phyloP scores from a whole-genome alignment of 1,140 invertebrate genomes.

The Amphibalanus amphitrite region DNA sequence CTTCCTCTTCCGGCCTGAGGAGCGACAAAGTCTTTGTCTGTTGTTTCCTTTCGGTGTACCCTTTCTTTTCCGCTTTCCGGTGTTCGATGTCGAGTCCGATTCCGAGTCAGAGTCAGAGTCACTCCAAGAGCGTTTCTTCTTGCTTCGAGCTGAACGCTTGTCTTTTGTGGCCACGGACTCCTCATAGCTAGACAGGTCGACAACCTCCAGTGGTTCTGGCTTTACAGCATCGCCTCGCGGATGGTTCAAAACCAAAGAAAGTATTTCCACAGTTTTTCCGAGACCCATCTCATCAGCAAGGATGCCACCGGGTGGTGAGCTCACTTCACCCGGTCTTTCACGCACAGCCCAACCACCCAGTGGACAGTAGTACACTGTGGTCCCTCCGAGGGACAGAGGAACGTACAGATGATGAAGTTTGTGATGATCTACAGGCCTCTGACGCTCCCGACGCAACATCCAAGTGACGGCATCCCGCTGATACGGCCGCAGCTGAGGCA shows the following conservation, averaged over 20 bases:
- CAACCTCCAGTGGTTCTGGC: too few species aligned
- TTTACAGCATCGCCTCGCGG: constrained; percentile 22
- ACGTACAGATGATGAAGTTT: constrained; percentile 25
- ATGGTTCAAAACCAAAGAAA: constrained; percentile 46
- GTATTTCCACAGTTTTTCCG: constrained; percentile 61
- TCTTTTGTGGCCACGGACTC: too few species aligned
- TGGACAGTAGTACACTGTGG: constrained; percentile 35
- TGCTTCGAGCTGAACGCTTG: too few species aligned
- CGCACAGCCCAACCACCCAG: constrained; percentile 28
- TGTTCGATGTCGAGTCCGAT: too few species aligned
- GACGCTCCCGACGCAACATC: constrained; percentile 43
- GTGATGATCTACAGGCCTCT: constrained; percentile 14
- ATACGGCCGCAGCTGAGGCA: constrained; percentile 40
- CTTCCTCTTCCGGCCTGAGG: too few species aligned
- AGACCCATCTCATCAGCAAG: constrained; percentile 71
- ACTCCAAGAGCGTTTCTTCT: too few species aligned
- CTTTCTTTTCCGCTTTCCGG: too few species aligned
- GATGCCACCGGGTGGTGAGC: constrained; percentile 45
- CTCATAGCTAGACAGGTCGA: too few species aligned
- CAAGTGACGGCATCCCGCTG: constrained; percentile 45
- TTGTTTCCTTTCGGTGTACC: too few species aligned
- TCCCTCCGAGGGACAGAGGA: constrained; percentile 24
- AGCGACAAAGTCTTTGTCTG: too few species aligned
- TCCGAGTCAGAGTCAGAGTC: too few species aligned
- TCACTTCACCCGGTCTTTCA: constrained; percentile 22